Evolutionary conservation across 2,888 invertebrate species (phyloP).

Genomic region (Serripes groenlandicus): DNA sequence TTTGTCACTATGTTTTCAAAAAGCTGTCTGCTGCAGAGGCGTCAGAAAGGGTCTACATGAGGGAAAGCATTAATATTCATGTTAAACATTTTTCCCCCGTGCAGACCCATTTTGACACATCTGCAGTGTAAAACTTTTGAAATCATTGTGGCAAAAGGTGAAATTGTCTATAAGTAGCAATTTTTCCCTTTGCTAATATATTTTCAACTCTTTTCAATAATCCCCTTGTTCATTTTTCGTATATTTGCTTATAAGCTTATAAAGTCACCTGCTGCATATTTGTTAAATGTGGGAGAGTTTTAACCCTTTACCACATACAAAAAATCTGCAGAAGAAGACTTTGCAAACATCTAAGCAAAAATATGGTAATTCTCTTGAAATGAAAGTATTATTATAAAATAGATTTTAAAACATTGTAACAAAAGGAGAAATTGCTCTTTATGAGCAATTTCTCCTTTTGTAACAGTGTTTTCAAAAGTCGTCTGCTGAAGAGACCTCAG

Average conservation of each 20-base stretch:
- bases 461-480: background rate
- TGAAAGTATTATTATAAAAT: no score
- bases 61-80: background rate
- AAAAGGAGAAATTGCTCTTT: no score
- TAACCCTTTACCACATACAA: no score
- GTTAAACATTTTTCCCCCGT: background rate
- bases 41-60: background rate
- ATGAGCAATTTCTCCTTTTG: background rate
- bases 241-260: no score
- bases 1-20: slow-evolving; percentile 5
- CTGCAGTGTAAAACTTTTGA: no score
- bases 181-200: background rate
- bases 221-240: background rate
- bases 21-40: background rate
- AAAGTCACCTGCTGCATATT: no score
- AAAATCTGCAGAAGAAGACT: no score
- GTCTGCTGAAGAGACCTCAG: background rate
- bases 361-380: no score
- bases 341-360: no score
- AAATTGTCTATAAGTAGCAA: background rate
- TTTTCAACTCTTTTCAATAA: background rate
- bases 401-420: no score
- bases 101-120: no score
- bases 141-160: background rate
- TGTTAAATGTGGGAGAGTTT: no score